Base-by-base conservation (phyloP, 2,888 invertebrate species). In the Dorcus hopei region DNA sequence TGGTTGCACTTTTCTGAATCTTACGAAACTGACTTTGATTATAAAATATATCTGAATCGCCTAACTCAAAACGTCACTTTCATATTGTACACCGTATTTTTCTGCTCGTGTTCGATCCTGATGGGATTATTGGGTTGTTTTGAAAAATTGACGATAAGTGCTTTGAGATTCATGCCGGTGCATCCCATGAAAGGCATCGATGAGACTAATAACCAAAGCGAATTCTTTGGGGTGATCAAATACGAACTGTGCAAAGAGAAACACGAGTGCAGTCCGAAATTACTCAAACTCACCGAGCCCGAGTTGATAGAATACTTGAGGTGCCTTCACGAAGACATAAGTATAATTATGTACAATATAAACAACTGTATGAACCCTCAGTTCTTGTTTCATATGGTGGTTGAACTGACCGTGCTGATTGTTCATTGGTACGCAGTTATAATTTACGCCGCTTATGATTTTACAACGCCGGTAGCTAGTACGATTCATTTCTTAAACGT, bases 401-500 rank as follows among this genome's bases (percentile, higher is more conserved):
- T 75, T 9, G 78, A 79, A 62, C 65, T 78, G 50, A 68, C 71
- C 1, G 72, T 75, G 5, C 57, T 78, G 33, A 74, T 79, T 47
- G 67, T 78, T 2, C 71, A 75, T 56, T 76, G 76, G 73, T 79
- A 78, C 58, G 76, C 77, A 2, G 77, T 77, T 6, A 72, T 78
- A 26, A 74, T 77, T 19, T 75, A 76, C 57, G 61, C 76, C 43
- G 74, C 74, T 3, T 77, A 74, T 53, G 65, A 65, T 33, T 75
- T 76, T 61, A 64, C 71, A 11, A 64, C 71, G 5, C 70, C 72
- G 3, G 58, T 65, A 38, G 73, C 75, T 23, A 68, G 65, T 19
- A 71, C 71, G 0, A 71, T 76, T 6, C 73, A 78, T 57, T 66
- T 75, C 6, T 59, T 77, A 38, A 78, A 78, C 61, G 72, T 74